Base-by-base conservation (phyloP, 1,140 invertebrate species). In the Polypedilum vanderplanki region DNA sequence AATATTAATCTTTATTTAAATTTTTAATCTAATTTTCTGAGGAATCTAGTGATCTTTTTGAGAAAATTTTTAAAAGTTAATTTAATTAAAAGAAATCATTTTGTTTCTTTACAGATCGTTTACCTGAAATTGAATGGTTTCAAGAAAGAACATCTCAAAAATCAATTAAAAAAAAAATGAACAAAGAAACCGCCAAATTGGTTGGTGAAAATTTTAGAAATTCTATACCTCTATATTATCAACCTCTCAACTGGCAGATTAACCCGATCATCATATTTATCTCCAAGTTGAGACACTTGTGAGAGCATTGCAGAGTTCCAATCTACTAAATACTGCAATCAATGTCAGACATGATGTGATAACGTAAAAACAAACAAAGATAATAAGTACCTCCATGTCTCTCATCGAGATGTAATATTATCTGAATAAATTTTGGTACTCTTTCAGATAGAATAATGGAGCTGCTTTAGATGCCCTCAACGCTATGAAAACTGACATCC, bases 161-260 rank as follows among this genome's bases (percentile, higher is more conserved):
- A n/a, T n/a, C n/a, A n/a, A n/a, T n/a, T n/a, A n/a, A n/a, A n/a
- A n/a, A n/a, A n/a, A n/a, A n/a, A n/a, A n/a, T n/a, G n/a, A n/a
- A n/a, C n/a, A n/a, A n/a, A n/a, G n/a, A n/a, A n/a, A n/a, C n/a
- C n/a, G n/a, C n/a, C n/a, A n/a, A n/a, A n/a, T n/a, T n/a, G n/a
- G n/a, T n/a, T n/a, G n/a, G n/a, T n/a, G n/a, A n/a, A n/a, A n/a
- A n/a, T n/a, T n/a, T n/a, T n/a, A n/a, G n/a, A n/a, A n/a, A n/a
- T n/a, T n/a, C n/a, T n/a, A n/a, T n/a, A n/a, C n/a, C n/a, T n/a
- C n/a, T n/a, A n/a, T n/a, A n/a, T n/a, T n/a, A n/a, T n/a, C n/a
- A n/a, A n/a, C n/a, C n/a, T n/a, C n/a, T 90, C 89, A 1, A 92
- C 90, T 0, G 90, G 90, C 15, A 87, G 86, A 78, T 89, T 87